These are phyloP conservation scores for Myotis vivesi DNA, from an alignment of 2,797 vertebrate species.

Conservation along the genomic window DNA sequence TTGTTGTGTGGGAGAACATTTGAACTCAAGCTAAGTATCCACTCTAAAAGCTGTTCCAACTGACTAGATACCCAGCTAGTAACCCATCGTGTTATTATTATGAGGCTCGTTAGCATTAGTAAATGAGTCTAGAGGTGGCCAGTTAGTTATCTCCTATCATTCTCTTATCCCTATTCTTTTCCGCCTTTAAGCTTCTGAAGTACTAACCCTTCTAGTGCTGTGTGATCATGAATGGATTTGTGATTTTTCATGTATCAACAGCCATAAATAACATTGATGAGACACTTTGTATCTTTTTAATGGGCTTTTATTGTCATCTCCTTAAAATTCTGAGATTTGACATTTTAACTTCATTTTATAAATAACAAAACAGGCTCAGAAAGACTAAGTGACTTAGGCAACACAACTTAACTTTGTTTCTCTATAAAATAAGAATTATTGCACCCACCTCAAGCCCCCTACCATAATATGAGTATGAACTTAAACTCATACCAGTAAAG, in stretches of 20 bases:
- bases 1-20: slow-evolving; percentile 4
- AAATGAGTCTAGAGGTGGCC: neutral
- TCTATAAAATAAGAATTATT: neutral
- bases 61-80: neutral
- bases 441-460: neutral
- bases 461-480: neutral
- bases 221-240: neutral
- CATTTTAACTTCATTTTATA: slow-evolving; percentile 36
- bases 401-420: slow-evolving; percentile 2
- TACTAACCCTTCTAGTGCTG: neutral
- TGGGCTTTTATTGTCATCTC: neutral
- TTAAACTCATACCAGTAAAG: neutral
- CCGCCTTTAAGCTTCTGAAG: neutral
- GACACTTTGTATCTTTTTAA: neutral
- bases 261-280: neutral
- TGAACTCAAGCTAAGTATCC: neutral
- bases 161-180: neutral
- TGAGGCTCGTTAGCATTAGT: neutral
- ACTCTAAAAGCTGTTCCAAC: neutral
- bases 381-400: neutral
- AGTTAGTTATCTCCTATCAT: neutral
- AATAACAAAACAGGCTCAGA: neutral
- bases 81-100: neutral
- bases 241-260: neutral
- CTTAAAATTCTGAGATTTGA: neutral